Base-by-base conservation (phyloP, 2,113 vertebrate species). In the Neogale vison region DNA sequence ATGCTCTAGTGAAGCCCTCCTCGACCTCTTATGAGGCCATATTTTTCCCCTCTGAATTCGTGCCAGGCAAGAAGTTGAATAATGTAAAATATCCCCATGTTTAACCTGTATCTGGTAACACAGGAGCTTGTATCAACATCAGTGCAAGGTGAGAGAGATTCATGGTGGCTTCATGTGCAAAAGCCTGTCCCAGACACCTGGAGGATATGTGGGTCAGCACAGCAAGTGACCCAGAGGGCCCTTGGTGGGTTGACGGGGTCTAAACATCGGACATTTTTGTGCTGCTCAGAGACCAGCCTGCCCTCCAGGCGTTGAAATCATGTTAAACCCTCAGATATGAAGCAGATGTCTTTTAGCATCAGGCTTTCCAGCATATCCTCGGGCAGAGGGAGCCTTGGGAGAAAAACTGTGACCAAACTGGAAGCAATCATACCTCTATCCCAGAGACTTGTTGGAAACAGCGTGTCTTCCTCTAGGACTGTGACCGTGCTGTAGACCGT, bases 91-190 rank as follows among this genome's bases (percentile, higher is more conserved):
- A 12, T 29, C 50, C 6, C 3, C 5, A 1, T 1, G 47, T 7
- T 57, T 47, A 7, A 17, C 55, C 9, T 34, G 36, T 34, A 5
- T 21, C 50, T 7, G 10, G 26, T 29, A 72, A 11, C 20, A 0
- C 1, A 31, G 76, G 55, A 57, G 55, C 11, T 29, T 4, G 3
- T 7, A 23, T 29, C 4, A 10, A 17, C 7, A 2, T 50, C 23
- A 23, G 6, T 13, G 39, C 39, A 31, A 59, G 57, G 36, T 7
- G 12, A 18, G 59, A 39, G 77, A 52, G 65, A 15, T 2, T 86
- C 14, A 34, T 1, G 0, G 18, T 50, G n/a, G 52, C 42, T 63
- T 50, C 4, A 3, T 0, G 26, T 3, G 11, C 52, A 26, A 23
- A 50, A 17, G 23, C 17, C 10, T 17, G 21, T 4, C 50, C 80